Base-by-base conservation (phyloP, 1,140 invertebrate genomes). In the Cyrtorhinus lividipennis region DNA sequence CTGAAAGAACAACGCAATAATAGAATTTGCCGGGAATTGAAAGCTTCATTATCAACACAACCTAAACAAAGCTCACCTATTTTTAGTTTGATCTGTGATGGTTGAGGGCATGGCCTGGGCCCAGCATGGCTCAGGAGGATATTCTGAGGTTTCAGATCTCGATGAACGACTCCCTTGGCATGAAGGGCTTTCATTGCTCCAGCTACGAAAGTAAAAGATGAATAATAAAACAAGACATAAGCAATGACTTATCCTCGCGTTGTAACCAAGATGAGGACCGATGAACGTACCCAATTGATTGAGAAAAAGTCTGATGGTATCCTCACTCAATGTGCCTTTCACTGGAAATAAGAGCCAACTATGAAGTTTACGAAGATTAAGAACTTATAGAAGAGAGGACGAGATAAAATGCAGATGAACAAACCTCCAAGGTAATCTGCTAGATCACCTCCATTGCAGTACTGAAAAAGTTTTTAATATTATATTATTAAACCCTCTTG, bases 141-240 rank as follows among this genome's bases (percentile, higher is more conserved):
- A 75, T 97, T 97, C 77, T 97, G 94, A 65, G 95, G 95, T 75
- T 99, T 99, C 69, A 99, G 80, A 80, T 99, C 97, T 70, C 97
- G 80, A 74, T 99, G 97, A 57, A 99, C 93, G 71, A 99, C 95
- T 70, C 92, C 95, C 46, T 98, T 98, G 64, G 84, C 87, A 77
- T 95, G 87, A 64, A 99, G 79, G 18, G 94, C 94, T 73, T 92
- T 87, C 92, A 99, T 95, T 30, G 95, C 96, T 70, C 87, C 92
- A 67, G 94, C 95, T 90, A 67, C 24, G 26, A 38, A 38, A 38
- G 30, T 15, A 38, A 38, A 38, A 61, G 30, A 53, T 24, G 26
- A 63, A 59, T 59, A 24, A 59, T 61, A 48, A 27, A 45, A 62
- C 26, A 61, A 63, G 56, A 62, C 45, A 61, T 61, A 46, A 61